These are phyloP conservation scores for Drosophila kikkawai DNA, from an alignment of 1,140 invertebrate species.

Conservation along the genomic window DNA sequence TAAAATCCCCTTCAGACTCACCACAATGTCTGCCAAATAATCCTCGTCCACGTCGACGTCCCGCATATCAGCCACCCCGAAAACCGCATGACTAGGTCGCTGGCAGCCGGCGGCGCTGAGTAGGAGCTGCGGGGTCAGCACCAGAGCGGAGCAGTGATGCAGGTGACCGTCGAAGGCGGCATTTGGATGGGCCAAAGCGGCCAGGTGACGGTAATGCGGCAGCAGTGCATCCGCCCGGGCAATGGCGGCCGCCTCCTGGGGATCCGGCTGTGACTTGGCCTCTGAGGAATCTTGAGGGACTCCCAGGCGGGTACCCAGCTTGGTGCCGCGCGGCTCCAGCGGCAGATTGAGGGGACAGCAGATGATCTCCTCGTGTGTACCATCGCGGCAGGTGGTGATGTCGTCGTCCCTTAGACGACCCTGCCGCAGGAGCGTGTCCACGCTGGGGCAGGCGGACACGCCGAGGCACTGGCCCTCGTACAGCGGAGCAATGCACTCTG, in stretches of 20 bases:
- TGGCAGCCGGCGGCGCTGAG: conserved; percentile 56
- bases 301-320: conserved; percentile 10
- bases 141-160: conserved; percentile 62
- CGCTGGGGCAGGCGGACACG: conserved; percentile 49
- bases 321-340: conserved; percentile 38
- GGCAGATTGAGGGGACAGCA: conserved; percentile 60
- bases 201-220: conserved; percentile 54
- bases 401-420: conserved; percentile 56
- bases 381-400: conserved; percentile 47
- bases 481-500: conserved; percentile 48
- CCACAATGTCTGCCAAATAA: conserved; percentile 54
- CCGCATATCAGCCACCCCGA: conserved; percentile 60
- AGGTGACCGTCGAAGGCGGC: conserved; percentile 64
- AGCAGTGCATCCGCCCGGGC: conserved; percentile 34
- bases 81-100: conserved; percentile 62
- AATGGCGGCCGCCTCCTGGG: conserved; percentile 9
- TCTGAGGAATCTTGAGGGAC: not conserved
- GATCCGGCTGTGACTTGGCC: not conserved
- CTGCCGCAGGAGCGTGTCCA: conserved; percentile 46
- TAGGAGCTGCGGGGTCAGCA: conserved; percentile 48
- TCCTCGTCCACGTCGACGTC: conserved; percentile 66
- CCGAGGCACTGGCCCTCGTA: conserved; percentile 55
- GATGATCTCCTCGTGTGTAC: conserved; percentile 64
- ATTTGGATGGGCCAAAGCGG: conserved; percentile 58
- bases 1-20: conserved; percentile 3